Conservation (phyloP, 2,888 invertebrate species). For the Trachelus iudaicus region DNA sequence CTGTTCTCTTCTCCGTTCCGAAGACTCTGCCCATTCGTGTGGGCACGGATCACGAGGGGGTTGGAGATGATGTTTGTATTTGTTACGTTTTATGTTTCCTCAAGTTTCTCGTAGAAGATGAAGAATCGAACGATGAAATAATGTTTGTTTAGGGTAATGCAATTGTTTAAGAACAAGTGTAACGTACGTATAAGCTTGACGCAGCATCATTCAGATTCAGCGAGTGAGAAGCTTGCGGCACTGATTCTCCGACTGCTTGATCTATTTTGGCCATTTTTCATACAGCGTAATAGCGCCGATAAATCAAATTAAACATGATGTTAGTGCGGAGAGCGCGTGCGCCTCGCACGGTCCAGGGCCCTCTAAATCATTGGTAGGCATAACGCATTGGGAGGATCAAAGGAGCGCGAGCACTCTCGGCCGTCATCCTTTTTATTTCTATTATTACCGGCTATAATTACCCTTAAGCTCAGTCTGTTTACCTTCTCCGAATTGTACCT, state of each 20-base stretch:
- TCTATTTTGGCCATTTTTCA: constrained; percentile 57
- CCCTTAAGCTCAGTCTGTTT: constrained; percentile 56
- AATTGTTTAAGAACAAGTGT: not conserved
- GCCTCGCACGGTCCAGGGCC: constrained; percentile 27
- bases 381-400: constrained; percentile 61
- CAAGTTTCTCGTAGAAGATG: not conserved
- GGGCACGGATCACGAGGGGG: not conserved
- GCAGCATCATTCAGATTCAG: not conserved
- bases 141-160: not conserved
- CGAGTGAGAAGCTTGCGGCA: not conserved
- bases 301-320: constrained; percentile 60
- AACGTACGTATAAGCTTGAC: not conserved
- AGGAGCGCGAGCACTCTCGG: constrained; percentile 34
- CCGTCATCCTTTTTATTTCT: constrained; percentile 9
- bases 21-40: not conserved
- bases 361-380: constrained; percentile 57
- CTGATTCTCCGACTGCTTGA: constrained; percentile 33
- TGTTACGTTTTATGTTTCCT: not conserved
- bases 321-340: constrained; percentile 35
- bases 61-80: not conserved
- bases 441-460: constrained; percentile 50
- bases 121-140: not conserved
- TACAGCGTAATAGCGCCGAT: constrained; percentile 52
- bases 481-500: constrained; percentile 51
- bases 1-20: not conserved